Base-by-base conservation (phyloP, 2,888 invertebrate genomes). In the Drosophila meridionalis region DNA sequence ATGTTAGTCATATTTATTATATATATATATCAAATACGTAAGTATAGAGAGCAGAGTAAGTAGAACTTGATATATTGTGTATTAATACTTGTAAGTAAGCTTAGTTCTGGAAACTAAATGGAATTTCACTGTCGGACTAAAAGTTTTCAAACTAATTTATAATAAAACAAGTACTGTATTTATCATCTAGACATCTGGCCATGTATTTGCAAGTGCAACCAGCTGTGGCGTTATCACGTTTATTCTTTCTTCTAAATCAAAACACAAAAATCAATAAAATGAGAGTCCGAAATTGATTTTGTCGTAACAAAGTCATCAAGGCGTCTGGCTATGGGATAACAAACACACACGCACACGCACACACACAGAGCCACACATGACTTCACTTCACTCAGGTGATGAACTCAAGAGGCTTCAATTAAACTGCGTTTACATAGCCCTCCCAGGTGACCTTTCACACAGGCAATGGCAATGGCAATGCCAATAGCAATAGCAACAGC, bases 221-320 rank as follows among this genome's bases (percentile, higher is more conserved):
- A 66, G 66, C 55, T 76, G 58, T 42, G 47, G 34, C 32, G 11
- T 28, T 58, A 6, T 32, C n/a, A 48, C 45, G 14, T 36, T 43
- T 26, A 20, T 14, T 14, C 32, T 43, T 11, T 36, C n/a, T 8
- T 6, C 40, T 14, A 60, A 73, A 69, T 65, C 69, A 50, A 56
- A 77, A 62, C 59, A 57, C 56, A 66, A 57, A 62, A 77, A 73
- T 77, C 76, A 76, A 77, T 76, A 73, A 65, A 50, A 50, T 12
- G 20, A 32, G 28, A 11, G 38, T 30, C 20, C 30, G 5, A 53
- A 73, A 66, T 62, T 66, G 43, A 73, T 57, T 69, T 60, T 40
- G 40, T 8, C 50, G 48, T 73, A 76, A 73, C 73, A 68, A 59
- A 68, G 47, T 60, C 61, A 61, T 62, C 61, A 73, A 56, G 59